Evolutionary conservation across 2,797 vertebrate genomes (phyloP).

Genomic region (Vultur gryphus): DNA sequence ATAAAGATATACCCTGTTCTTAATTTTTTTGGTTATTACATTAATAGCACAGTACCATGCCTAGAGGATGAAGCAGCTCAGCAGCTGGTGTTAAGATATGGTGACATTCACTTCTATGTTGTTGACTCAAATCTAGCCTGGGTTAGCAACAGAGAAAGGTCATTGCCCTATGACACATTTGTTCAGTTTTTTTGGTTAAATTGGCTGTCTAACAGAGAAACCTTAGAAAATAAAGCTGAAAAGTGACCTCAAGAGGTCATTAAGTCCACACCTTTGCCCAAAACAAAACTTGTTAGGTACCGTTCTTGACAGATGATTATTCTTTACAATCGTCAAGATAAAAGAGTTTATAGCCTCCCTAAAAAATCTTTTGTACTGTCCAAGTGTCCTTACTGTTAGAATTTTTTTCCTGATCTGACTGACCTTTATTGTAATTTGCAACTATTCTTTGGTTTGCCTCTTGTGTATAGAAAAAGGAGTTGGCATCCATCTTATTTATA

Average conservation of each 20-base stretch:
- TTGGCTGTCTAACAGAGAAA: not conserved
- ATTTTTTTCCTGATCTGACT: not conserved
- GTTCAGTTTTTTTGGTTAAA: not conserved
- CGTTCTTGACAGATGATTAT: not conserved
- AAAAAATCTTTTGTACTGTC: not conserved
- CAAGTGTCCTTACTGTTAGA: not conserved
- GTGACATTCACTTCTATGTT: not conserved
- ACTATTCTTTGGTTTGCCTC: not conserved
- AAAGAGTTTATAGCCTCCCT: not conserved
- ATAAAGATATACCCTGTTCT: not conserved
- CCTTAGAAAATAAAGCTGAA: not conserved
- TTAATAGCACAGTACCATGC: not conserved
- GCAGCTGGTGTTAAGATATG: not conserved
- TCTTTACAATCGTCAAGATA: not conserved
- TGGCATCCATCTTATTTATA: not conserved
- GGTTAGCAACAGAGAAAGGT: not conserved
- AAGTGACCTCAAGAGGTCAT: not conserved
- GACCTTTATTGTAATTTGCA: not conserved
- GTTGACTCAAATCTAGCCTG: not conserved
- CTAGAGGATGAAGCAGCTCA: not conserved
- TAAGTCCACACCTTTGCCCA: not conserved
- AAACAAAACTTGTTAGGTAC: not conserved
- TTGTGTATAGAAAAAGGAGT: not conserved
- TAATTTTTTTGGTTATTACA: not conserved
- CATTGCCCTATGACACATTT: not conserved